A percentile compares a stretch with the other conserved stretches of the same genome.
Evolutionary conservation across 2,888 invertebrate species (phyloP).

Genomic region (Drosophila anomalata): DNA sequence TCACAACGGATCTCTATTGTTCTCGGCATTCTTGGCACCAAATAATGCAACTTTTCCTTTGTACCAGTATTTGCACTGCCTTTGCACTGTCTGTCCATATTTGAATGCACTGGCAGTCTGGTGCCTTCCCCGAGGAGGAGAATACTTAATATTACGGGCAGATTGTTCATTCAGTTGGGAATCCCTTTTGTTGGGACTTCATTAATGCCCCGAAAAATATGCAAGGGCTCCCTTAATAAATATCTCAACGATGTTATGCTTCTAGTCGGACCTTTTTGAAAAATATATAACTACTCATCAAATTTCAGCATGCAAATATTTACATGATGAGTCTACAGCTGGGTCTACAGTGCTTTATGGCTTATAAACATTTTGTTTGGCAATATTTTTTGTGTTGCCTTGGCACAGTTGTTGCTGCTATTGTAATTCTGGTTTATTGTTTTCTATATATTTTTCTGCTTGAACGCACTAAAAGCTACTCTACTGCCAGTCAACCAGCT

Average conservation of each 20-base stretch:
- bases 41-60: slow-evolving; percentile 33
- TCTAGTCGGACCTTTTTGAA: slow-evolving; percentile 1
- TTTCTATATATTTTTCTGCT: slow-evolving; percentile 79
- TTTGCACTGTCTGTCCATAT: slow-evolving; percentile 17
- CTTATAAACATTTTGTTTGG: slow-evolving; percentile 77
- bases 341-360: slow-evolving; percentile 56
- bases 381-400: slow-evolving; percentile 53
- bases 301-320: slow-evolving; percentile 69
- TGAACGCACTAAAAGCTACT: slow-evolving; percentile 78
- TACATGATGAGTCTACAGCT: slow-evolving; percentile 23
- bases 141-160: slow-evolving; percentile 32
- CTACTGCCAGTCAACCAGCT: slow-evolving; percentile 67
- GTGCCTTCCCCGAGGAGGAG: background rate
- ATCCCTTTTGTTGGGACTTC: slow-evolving; percentile 38
- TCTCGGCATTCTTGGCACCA: slow-evolving; percentile 29
- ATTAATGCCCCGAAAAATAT: slow-evolving; percentile 37
- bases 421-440: slow-evolving; percentile 77
- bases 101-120: slow-evolving; percentile 33
- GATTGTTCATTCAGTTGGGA: slow-evolving; percentile 11
- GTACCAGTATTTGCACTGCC: slow-evolving; percentile 2
- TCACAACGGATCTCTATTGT: slow-evolving; percentile 25
- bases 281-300: slow-evolving; percentile 69
- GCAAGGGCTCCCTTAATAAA: slow-evolving; percentile 24
- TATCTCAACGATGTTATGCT: slow-evolving; percentile 5
- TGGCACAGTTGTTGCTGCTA: slow-evolving; percentile 22